phyloP scores from a whole-genome alignment of 92 coral and sea anemone genomes.

The Paramuricea clavata region DNA sequence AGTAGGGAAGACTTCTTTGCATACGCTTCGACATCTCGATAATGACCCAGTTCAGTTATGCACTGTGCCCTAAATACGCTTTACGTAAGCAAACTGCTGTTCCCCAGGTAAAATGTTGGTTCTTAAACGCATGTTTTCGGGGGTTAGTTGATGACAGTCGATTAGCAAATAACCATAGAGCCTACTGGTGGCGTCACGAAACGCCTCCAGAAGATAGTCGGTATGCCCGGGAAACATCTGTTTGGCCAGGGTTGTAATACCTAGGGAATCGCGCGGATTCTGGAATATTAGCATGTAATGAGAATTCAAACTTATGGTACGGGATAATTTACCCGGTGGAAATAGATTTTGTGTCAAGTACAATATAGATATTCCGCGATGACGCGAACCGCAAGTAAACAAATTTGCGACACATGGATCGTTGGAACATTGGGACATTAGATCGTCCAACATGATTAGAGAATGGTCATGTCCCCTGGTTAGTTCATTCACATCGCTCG shows the following conservation, averaged over 20 bases:
- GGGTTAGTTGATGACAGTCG: constrained; percentile 30
- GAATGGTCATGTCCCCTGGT: too few species aligned
- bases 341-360: background rate
- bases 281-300: constrained; percentile 25
- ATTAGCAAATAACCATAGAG: background rate
- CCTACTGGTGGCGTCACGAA: background rate
- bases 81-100: constrained; percentile 46
- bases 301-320: constrained; percentile 8
- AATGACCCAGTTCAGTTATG: background rate
- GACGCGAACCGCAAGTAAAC: background rate
- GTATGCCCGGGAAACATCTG: background rate
- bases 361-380: background rate
- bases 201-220: background rate
- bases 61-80: background rate
- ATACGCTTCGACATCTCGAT: background rate
- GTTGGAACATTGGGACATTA: constrained; percentile 3
- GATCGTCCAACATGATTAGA: too few species aligned
- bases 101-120: constrained; percentile 56
- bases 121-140: constrained; percentile 21
- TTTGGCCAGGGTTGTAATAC: background rate
- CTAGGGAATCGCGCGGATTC: background rate
- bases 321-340: background rate
- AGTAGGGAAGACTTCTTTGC: background rate
- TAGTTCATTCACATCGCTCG: too few species aligned
- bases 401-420: too few species aligned